Evolutionary conservation across 1,140 invertebrate genomes (phyloP).

Genomic region (Hycleus phaleratus): DNA sequence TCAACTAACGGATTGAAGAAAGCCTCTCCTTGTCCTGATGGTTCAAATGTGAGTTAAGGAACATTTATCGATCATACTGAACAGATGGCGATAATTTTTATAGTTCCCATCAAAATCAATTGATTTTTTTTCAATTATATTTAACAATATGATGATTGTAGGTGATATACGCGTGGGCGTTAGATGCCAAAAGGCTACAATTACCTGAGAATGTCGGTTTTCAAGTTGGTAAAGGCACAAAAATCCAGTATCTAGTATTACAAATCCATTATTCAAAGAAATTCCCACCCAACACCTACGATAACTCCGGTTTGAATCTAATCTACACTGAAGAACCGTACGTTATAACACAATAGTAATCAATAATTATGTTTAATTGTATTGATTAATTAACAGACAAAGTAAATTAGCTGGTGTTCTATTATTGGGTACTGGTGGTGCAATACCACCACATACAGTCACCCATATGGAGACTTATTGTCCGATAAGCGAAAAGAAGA

Average conservation of each 20-base stretch:
- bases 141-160: constrained; percentile 37
- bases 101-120: too few relatives aligned
- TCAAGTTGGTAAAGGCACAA: constrained; percentile 63
- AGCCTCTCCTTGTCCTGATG: constrained; percentile 61
- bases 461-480: constrained; percentile 89
- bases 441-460: constrained; percentile 58
- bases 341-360: constrained; percentile 34
- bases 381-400: constrained; percentile 20
- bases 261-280: constrained; percentile 88
- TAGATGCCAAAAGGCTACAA: constrained; percentile 79
- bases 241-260: constrained; percentile 72
- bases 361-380: neutral
- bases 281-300: constrained; percentile 60
- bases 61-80: neutral
- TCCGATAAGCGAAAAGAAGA: constrained; percentile 68
- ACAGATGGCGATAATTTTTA: neutral
- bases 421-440: constrained; percentile 73
- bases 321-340: constrained; percentile 69
- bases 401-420: constrained; percentile 79
- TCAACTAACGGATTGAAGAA: constrained; percentile 39
- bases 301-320: constrained; percentile 74
- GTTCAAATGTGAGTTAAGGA: constrained; percentile 53
- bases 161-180: constrained; percentile 96
- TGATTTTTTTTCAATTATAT: too few relatives aligned
- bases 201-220: constrained; percentile 82